Evolutionary conservation across 2,888 invertebrate species (phyloP).

Genomic region (Stenotaenia linearis): DNA sequence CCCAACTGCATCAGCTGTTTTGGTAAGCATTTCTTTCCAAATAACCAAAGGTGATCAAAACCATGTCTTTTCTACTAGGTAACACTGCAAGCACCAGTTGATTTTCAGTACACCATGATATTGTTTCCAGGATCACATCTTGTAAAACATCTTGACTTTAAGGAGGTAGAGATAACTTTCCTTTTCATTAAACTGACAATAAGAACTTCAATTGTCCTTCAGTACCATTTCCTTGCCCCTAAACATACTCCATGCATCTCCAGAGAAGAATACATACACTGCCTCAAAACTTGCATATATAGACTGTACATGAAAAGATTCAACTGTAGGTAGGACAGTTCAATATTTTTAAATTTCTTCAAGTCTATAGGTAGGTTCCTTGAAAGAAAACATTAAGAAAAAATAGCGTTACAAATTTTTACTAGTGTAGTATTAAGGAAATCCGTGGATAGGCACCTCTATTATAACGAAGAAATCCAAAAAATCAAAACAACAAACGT

Average conservation of each 20-base stretch:
- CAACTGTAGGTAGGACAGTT: background rate
- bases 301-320: background rate
- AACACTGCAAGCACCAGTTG: background rate
- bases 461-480: too few species aligned
- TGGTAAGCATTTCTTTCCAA: background rate
- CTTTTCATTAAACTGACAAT: too few species aligned
- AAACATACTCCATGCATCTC: too few species aligned
- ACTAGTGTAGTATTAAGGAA: too few species aligned
- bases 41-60: background rate
- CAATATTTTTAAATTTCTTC: too few species aligned
- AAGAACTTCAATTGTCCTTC: background rate
- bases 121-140: background rate
- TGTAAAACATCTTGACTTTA: background rate
- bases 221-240: background rate
- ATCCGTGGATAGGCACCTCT: too few species aligned
- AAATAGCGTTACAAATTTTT: too few species aligned
- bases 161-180: too few species aligned
- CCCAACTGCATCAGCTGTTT: background rate
- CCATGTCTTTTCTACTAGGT: background rate
- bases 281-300: background rate
- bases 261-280: background rate
- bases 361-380: too few species aligned
- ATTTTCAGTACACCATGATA: background rate
- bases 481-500: too few species aligned
- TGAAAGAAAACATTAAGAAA: too few species aligned